Percentiles rank a stretch among this genome's conserved stretches.
These are phyloP conservation scores for Delphinapterus leucas DNA, from an alignment of 2,113 vertebrate species.

Conservation along the genomic window DNA sequence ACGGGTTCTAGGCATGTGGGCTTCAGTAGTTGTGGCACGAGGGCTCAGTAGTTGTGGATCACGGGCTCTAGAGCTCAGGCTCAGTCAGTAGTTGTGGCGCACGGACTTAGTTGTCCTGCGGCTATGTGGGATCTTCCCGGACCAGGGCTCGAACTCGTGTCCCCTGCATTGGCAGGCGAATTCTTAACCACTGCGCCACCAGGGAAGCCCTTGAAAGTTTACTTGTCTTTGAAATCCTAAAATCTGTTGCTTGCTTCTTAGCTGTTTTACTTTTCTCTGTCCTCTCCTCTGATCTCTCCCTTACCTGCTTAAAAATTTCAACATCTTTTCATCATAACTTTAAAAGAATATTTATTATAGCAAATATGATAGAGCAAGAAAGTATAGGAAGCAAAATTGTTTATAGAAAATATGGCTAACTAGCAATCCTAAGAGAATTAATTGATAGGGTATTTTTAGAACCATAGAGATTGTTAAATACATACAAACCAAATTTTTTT, in stretches of 20 bases:
- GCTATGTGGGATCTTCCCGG: no score
- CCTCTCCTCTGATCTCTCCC: not conserved
- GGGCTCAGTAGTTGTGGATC: no score
- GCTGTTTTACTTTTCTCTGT: not conserved
- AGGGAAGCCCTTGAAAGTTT: not conserved
- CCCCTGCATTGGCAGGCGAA: no score
- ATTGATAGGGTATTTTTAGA: not conserved
- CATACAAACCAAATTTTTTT: not conserved
- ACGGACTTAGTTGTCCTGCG: no score
- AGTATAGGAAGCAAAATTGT: not conserved
- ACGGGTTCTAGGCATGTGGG: no score
- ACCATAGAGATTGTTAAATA: not conserved
- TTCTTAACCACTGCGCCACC: no score
- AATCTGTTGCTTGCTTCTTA: not conserved
- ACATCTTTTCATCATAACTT: conserved; percentile 18
- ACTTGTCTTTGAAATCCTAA: conserved; percentile 16
- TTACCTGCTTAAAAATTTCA: not conserved
- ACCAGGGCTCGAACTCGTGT: no score
- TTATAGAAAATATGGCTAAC: not conserved
- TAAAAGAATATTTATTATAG: not conserved
- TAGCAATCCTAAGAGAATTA: not conserved
- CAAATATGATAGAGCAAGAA: not conserved
- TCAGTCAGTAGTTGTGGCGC: no score
- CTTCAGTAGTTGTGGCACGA: no score
- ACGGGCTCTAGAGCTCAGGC: no score